Evolutionary conservation across 2,113 vertebrate genomes (phyloP), one percentile per base, ranked within the genome.

Genomic region (Istiophorus platypterus): DNA sequence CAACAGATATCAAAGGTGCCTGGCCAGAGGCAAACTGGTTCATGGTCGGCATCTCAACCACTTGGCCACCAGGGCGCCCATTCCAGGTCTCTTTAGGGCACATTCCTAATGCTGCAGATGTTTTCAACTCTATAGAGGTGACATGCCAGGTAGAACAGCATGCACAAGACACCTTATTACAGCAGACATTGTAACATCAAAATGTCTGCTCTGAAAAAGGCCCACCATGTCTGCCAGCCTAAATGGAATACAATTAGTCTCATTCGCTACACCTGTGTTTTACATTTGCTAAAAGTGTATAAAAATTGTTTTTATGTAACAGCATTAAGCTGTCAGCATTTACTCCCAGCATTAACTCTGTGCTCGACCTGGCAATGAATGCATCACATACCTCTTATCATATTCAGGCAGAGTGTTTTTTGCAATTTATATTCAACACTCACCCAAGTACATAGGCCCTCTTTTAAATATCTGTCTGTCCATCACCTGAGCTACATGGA

Each of bases 401-500:
- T 56, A 22, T 67, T 51, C 57, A 34, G 42, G 39, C 42, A 45
- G 10, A 8, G 5, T 66, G 66, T 51, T 74, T 68, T 59, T 45
- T 45, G 42, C 75, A 73, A 82, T 85, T 82, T 85, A 78, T 67
- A 76, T 69, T 80, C 47, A 29, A 41, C 58, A 39, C 51, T 79
- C 72, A 66, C 17, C 47, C 45, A n/a, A 58, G 61, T 75, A 84
- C 84, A 84, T 42, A 82, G 75, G 83, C 79, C 75, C 58, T 27
- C 47, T 66, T 67, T 82, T 65, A 64, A 82, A 78, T 72, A 72
- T 69, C 76, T 70, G 18, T 54, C 67, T 56, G n/a, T n/a, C 34
- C 37, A 58, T 81, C 79, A 61, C 69, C 69, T 76, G 47, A 80
- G 82, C 81, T 84, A 86, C 80, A 76, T 74, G 52, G 49, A 79